phyloP scores from a whole-genome alignment of 2,888 invertebrate species.

The Ptilodon capucinus region DNA sequence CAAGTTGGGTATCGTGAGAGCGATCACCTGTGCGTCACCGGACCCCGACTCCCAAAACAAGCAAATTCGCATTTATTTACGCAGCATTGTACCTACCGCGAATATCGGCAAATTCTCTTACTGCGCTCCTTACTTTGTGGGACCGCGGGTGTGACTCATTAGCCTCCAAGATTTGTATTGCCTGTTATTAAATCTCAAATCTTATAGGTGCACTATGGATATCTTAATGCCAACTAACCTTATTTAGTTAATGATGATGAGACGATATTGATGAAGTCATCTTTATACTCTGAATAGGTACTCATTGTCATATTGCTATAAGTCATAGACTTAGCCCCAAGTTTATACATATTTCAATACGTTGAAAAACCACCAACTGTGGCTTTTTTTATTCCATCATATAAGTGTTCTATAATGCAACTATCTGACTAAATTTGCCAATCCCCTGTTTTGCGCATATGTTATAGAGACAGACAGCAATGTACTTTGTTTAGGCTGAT shows the following conservation, averaged over 20 bases:
- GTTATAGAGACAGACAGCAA: too few relatives aligned
- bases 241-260: neutral
- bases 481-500: too few relatives aligned
- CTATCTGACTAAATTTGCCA: too few relatives aligned
- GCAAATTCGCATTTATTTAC: conserved; percentile 37
- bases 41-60: conserved; percentile 28
- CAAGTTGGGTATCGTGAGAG: conserved; percentile 12
- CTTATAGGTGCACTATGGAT: neutral
- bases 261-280: neutral
- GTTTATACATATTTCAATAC: too few relatives aligned
- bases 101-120: conserved; percentile 10
- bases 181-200: conserved; percentile 11
- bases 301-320: too few relatives aligned
- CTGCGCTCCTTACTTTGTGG: conserved; percentile 1
- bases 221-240: neutral
- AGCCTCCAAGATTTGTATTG: conserved; percentile 8
- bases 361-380: too few relatives aligned
- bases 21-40: conserved; percentile 19
- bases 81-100: conserved; percentile 25
- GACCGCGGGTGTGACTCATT: conserved; percentile 20
- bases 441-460: too few relatives aligned
- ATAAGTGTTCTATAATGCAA: too few relatives aligned
- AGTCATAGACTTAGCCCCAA: too few relatives aligned
- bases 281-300: too few relatives aligned
- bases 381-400: too few relatives aligned